These are phyloP conservation scores for Lucilia sericata DNA, from an alignment of 1,140 invertebrate genomes.

Conservation along the genomic window DNA sequence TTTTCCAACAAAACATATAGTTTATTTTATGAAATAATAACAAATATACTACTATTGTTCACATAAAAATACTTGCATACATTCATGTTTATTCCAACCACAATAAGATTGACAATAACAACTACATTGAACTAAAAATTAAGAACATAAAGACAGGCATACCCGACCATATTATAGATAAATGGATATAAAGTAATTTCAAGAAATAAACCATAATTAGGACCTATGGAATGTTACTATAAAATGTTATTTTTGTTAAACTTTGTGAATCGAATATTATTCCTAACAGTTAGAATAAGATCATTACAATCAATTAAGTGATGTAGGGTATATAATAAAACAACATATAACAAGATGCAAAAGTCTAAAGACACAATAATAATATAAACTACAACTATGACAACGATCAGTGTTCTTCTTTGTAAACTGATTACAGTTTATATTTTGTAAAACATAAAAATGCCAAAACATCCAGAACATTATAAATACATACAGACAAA, in stretches of 20 bases:
- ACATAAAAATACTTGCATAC: not conserved
- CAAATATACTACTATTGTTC: not conserved
- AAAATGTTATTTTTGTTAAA: too few species aligned
- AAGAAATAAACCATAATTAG: too few species aligned
- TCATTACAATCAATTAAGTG: too few species aligned
- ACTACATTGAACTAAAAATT: not conserved
- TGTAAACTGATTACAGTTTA: constrained; percentile 11
- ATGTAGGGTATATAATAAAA: not conserved
- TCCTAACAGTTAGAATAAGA: too few species aligned
- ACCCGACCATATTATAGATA: too few species aligned
- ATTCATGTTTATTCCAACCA: not conserved
- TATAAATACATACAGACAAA: too few species aligned
- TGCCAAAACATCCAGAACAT: not conserved
- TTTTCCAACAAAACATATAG: not conserved
- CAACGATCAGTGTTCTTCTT: not conserved
- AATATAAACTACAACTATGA: not conserved
- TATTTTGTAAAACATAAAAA: not conserved
- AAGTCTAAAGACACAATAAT: not conserved
- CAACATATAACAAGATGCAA: not conserved
- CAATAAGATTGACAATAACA: not conserved
- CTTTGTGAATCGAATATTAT: too few species aligned
- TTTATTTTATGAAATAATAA: not conserved
- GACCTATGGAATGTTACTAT: too few species aligned
- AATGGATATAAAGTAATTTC: too few species aligned
- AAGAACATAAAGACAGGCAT: not conserved